Evolutionary conservation across 2,113 vertebrate species (phyloP).

Genomic region (Micronycteris hirsuta): DNA sequence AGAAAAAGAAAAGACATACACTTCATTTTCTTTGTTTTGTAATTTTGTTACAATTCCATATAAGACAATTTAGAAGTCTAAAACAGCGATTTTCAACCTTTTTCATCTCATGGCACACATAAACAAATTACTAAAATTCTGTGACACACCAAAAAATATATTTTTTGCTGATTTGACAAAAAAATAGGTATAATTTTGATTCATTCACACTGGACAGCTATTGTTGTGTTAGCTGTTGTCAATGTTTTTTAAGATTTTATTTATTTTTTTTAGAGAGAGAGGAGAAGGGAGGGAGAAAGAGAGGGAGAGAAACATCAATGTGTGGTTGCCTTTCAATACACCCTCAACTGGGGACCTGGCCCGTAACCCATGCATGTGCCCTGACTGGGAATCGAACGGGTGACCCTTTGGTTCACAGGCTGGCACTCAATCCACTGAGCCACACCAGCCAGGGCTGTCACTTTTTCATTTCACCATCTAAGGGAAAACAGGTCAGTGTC

Average conservation of each 20-base stretch:
- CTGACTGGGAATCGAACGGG: too few relatives aligned
- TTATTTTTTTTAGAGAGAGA: too few relatives aligned
- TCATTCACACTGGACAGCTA: neutral
- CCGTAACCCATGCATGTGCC: too few relatives aligned
- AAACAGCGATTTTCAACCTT: neutral
- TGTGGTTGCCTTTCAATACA: too few relatives aligned
- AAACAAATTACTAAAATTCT: neutral
- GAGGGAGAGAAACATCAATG: too few relatives aligned
- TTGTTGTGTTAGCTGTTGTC: neutral
- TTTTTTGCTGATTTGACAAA: neutral
- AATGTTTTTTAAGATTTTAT: neutral
- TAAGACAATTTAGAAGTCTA: neutral
- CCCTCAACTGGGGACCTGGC: too few relatives aligned
- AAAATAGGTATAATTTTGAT: neutral
- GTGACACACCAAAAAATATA: neutral
- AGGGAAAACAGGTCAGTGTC: neutral
- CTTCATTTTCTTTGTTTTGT: conserved; percentile 1
- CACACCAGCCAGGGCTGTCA: too few relatives aligned
- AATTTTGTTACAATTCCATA: conserved; percentile 8
- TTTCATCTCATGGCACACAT: neutral
- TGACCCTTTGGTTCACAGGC: too few relatives aligned
- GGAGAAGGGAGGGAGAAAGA: too few relatives aligned
- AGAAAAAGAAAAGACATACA: neutral
- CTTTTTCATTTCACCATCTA: neutral
- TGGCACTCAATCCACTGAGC: too few relatives aligned